These are phyloP conservation scores for Willisornis vidua DNA, from an alignment of 2,113 vertebrate species.

Conservation along the genomic window DNA sequence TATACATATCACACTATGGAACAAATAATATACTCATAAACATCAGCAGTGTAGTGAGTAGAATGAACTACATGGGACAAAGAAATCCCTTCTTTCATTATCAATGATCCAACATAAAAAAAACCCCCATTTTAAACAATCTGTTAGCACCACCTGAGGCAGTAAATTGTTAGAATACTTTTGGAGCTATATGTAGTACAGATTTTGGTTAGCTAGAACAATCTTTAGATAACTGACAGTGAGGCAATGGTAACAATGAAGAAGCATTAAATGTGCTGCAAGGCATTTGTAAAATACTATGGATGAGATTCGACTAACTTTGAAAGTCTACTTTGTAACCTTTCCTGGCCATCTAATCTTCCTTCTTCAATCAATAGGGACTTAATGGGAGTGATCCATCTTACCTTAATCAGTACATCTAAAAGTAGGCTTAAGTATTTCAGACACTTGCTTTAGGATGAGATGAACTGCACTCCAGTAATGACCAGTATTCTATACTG, in stretches of 20 bases:
- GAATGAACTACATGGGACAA: neutral
- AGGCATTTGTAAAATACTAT: neutral
- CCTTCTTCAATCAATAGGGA: neutral
- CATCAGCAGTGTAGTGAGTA: neutral
- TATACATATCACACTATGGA: neutral
- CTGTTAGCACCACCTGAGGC: neutral
- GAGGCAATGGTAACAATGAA: neutral
- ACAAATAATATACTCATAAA: neutral
- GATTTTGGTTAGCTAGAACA: neutral
- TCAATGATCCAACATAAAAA: neutral
- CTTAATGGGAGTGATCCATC: neutral
- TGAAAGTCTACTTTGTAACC: neutral
- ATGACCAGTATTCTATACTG: neutral
- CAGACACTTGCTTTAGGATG: neutral
- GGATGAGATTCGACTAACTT: neutral
- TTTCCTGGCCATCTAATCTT: neutral
- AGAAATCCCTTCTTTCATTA: neutral
- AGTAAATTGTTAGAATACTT: neutral
- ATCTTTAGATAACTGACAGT: neutral
- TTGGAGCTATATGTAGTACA: rapidly evolving
- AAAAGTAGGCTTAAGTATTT: neutral
- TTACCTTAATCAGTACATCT: neutral
- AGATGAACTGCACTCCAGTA: neutral
- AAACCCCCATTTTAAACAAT: neutral
- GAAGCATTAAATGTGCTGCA: rapidly evolving